These are phyloP conservation scores for Cecropterus lyciades DNA, from an alignment of 1,140 invertebrate genomes.

Conservation along the genomic window DNA sequence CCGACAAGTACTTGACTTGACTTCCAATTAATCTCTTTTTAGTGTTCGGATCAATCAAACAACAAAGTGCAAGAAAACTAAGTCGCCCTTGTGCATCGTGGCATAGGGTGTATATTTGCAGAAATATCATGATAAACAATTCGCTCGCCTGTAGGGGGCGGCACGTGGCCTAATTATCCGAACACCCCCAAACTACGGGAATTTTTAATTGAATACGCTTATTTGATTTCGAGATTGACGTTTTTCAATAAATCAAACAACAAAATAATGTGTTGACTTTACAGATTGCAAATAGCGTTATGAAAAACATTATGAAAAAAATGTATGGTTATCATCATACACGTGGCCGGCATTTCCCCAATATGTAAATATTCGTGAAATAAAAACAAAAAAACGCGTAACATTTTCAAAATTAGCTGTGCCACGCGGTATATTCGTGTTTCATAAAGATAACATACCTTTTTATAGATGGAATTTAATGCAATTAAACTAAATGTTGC, in stretches of 20 bases:
- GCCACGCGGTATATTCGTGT: no score
- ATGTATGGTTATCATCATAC: no score
- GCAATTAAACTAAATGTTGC: no score
- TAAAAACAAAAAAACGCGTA: no score
- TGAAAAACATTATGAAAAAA: no score
- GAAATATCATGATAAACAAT: slow-evolving; percentile 11
- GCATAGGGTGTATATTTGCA: slow-evolving; percentile 37
- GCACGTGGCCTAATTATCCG: slow-evolving; percentile 62
- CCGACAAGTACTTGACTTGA: slow-evolving; percentile 50
- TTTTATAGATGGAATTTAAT: no score
- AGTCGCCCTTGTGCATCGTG: slow-evolving; percentile 12
- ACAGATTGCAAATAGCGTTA: slow-evolving; percentile 1
- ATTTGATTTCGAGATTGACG: slow-evolving; percentile 71
- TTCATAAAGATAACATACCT: no score
- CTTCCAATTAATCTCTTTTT: slow-evolving; percentile 70
- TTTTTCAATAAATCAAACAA: slow-evolving; percentile 42
- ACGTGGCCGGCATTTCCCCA: no score
- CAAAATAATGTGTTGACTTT: slow-evolving; percentile 21
- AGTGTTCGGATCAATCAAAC: slow-evolving; percentile 48
- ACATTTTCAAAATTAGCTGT: no score
- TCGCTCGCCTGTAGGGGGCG: slow-evolving; percentile 45
- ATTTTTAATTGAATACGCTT: slow-evolving; percentile 72
- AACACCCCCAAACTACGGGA: slow-evolving; percentile 55
- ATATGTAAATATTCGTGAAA: no score
- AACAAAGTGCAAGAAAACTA: slow-evolving; percentile 20